Base-by-base conservation (phyloP, 2,888 invertebrate genomes). In the Idaea straminata region DNA sequence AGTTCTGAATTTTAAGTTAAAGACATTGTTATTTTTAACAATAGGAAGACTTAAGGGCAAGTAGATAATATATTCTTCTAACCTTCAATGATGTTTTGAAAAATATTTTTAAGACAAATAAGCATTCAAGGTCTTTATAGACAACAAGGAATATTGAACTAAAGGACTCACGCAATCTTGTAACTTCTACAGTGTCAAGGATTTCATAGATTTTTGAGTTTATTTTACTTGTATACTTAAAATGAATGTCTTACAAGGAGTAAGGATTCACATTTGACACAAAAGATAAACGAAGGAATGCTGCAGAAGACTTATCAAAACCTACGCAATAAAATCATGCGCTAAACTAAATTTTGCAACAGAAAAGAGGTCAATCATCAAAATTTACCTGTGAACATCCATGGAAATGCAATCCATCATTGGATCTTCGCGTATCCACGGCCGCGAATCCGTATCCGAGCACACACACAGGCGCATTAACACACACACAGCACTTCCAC, bases 361-460 rank as follows among this genome's bases (percentile, higher is more conserved):
- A 83, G 79, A 84, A 83, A 83, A 82, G 84, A 81, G 74, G 76
- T 76, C 83, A 84, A 87, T 87, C 84, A 47, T 47, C 47, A 47
- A 13, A 13, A 47, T 87, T 92, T 92, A 92, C 92, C 92, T 92
- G 92, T 86, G 71, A 70, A 90, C 86, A 86, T 90, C 88, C 86
- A 88, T 86, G 87, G 84, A 91, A 91, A 87, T 91, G 91, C 91
- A 92, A 91, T 92, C 92, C 92, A 92, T 92, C 91, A 91, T 89
- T 87, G 88, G 86, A 86, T 87, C 88, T 85, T 86, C 83, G 82
- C 78, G 85, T 86, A 85, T 82, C 85, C 86, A 87, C 87, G 80
- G 81, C 80, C 83, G 77, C 79, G 78, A 79, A 47, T 47, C 47
- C 47, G 47, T 47, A 47, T 47, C 47, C 87, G 84, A 88, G 76